These are phyloP conservation scores for Capreolus pygargus DNA, from an alignment of 2,113 vertebrate genomes.

Conservation along the genomic window DNA sequence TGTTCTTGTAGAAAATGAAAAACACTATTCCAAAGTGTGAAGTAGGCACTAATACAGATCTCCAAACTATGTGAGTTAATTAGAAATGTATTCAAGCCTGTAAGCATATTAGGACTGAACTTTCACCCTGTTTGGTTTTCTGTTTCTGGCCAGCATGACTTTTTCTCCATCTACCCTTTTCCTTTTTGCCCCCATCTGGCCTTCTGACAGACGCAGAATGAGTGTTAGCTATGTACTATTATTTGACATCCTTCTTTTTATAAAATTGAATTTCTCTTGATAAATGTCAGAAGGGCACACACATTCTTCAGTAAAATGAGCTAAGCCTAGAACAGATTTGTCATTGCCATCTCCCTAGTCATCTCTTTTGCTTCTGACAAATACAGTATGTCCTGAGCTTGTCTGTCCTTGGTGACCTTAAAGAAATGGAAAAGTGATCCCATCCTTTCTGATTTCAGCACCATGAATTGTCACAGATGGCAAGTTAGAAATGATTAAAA, in stretches of 20 bases:
- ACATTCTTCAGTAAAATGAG: slow-evolving; percentile 73
- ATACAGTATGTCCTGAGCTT: slow-evolving; percentile 61
- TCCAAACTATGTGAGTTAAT: background rate
- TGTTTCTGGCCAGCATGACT: background rate
- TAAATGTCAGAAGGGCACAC: slow-evolving; percentile 73
- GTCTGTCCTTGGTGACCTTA: slow-evolving; percentile 72
- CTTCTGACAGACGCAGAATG: slow-evolving; percentile 46
- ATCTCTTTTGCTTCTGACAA: slow-evolving; percentile 68
- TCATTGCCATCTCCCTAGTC: slow-evolving; percentile 61
- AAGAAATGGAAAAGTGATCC: slow-evolving; percentile 56
- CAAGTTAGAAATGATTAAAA: slow-evolving; percentile 41
- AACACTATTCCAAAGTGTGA: background rate
- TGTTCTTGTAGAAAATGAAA: background rate
- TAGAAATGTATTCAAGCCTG: background rate
- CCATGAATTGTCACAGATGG: background rate
- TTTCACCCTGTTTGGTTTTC: background rate
- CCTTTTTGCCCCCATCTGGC: slow-evolving; percentile 18
- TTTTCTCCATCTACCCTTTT: slow-evolving; percentile 18
- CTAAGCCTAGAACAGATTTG: slow-evolving; percentile 58
- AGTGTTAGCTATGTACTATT: slow-evolving; percentile 57
- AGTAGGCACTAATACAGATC: background rate
- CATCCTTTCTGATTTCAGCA: slow-evolving; percentile 47
- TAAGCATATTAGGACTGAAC: background rate
- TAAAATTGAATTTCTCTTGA: slow-evolving; percentile 75
- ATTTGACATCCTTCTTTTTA: slow-evolving; percentile 75